These are phyloP conservation scores for Dilophus febrilis DNA, from an alignment of 2,888 invertebrate species.

Conservation along the genomic window DNA sequence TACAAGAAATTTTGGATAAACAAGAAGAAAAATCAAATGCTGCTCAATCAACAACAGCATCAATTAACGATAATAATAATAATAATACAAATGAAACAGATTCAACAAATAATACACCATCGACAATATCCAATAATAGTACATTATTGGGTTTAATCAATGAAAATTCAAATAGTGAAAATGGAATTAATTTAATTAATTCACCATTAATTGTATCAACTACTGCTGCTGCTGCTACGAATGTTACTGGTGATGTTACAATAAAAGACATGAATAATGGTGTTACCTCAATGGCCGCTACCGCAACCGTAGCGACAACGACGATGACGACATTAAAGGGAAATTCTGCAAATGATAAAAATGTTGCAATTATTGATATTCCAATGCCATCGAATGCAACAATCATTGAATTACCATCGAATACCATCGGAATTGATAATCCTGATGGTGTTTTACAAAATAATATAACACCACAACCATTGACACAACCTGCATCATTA, in stretches of 20 bases:
- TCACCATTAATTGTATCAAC: too few relatives aligned
- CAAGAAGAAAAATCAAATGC: neutral
- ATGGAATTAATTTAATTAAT: too few relatives aligned
- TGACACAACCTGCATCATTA: neutral
- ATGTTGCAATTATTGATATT: constrained; percentile 34
- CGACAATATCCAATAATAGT: too few relatives aligned
- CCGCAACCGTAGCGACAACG: neutral
- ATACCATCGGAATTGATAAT: neutral
- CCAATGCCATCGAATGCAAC: constrained; percentile 38
- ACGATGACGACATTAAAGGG: neutral
- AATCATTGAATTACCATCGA: too few relatives aligned
- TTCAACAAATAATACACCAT: too few relatives aligned
- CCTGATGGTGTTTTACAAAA: neutral
- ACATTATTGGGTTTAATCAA: too few relatives aligned
- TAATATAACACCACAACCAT: neutral
- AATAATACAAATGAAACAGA: too few relatives aligned
- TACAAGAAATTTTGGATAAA: constrained; percentile 22
- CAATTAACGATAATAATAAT: too few relatives aligned
- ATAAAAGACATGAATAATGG: too few relatives aligned
- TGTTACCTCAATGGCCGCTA: neutral
- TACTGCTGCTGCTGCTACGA: too few relatives aligned
- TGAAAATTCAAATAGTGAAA: too few relatives aligned
- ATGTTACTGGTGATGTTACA: too few relatives aligned
- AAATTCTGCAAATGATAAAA: neutral
- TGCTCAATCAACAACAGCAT: neutral